Conservation (phyloP, 2,797 vertebrate genomes). For the Pseudochaenichthys georgianus region DNA sequence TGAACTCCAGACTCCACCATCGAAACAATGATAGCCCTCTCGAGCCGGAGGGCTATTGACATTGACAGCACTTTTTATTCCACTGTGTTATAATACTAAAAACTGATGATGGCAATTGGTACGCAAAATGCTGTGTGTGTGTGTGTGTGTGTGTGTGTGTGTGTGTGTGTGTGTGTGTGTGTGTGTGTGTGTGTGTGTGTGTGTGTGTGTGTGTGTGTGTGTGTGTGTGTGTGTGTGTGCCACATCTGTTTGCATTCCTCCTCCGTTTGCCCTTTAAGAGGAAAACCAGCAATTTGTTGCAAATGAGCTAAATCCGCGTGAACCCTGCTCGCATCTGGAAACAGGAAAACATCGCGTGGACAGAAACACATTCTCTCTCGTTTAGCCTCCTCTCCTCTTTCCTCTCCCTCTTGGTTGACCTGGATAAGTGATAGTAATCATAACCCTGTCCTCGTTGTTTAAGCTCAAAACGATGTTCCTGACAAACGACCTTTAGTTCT, state of each 20-base stretch:
- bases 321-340: slow-evolving; percentile 55
- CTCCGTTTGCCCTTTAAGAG: slow-evolving; percentile 61
- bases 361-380: neutral
- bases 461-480: neutral
- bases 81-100: slow-evolving; percentile 33
- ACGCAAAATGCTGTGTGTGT: no score
- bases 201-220: neutral
- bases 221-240: neutral
- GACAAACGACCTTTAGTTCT: neutral
- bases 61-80: slow-evolving; percentile 60
- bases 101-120: slow-evolving; percentile 40
- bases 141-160: no score
- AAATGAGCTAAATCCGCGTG: slow-evolving; percentile 64
- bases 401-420: neutral
- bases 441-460: neutral
- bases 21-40: slow-evolving; percentile 49
- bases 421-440: neutral
- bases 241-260: slow-evolving; percentile 68
- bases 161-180: neutral
- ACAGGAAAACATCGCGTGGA: slow-evolving; percentile 31
- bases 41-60: slow-evolving; percentile 55
- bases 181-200: neutral
- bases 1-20: slow-evolving; percentile 31
- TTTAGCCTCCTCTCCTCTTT: neutral
- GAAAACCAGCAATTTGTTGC: slow-evolving; percentile 67